Percentiles rank a stretch among this genome's conserved stretches.
Evolutionary conservation across 1,140 invertebrate genomes (phyloP).

Genomic region (Drosophila sp.): DNA sequence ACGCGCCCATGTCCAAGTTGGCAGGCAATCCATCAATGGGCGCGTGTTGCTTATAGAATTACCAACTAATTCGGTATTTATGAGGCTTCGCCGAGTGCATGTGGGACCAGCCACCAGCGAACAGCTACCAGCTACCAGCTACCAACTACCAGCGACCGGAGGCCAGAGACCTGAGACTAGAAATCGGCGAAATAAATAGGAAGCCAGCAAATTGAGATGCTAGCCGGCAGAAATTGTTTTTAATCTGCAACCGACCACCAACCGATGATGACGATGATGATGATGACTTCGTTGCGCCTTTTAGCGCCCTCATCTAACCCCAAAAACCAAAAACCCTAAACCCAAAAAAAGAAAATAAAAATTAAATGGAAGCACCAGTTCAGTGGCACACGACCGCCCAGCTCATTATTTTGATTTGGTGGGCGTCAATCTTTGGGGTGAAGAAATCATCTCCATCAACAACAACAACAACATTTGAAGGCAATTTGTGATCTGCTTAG

Average conservation of each 20-base stretch:
- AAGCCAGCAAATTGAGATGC: constrained; percentile 80
- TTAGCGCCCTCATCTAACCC: constrained; percentile 42
- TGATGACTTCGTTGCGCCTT: constrained; percentile 62
- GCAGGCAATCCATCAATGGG: constrained; percentile 74
- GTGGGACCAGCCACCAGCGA: constrained; percentile 52
- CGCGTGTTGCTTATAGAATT: constrained; percentile 83
- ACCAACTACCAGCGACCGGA: neutral
- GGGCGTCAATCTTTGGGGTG: constrained; percentile 14
- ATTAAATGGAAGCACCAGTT: constrained; percentile 19
- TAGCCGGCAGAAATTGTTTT: constrained; percentile 69
- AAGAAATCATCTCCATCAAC: neutral
- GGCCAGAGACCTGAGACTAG: constrained; percentile 1
- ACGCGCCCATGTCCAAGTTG: constrained; percentile 50
- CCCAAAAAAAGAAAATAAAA: constrained; percentile 10
- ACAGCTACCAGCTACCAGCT: constrained; percentile 25
- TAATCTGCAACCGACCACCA: constrained; percentile 51
- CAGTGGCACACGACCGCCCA: constrained; percentile 37
- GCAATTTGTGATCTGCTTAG: constrained; percentile 11
- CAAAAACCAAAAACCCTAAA: constrained; percentile 7
- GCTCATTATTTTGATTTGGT: constrained; percentile 59
- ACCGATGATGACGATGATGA: constrained; percentile 1
- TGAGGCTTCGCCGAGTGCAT: constrained; percentile 81
- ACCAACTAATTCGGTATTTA: constrained; percentile 83
- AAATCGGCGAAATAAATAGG: constrained; percentile 36
- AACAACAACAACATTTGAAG: constrained; percentile 1